Conservation (phyloP, 2,113 vertebrate species). For the Burhinus oedicnemus region DNA sequence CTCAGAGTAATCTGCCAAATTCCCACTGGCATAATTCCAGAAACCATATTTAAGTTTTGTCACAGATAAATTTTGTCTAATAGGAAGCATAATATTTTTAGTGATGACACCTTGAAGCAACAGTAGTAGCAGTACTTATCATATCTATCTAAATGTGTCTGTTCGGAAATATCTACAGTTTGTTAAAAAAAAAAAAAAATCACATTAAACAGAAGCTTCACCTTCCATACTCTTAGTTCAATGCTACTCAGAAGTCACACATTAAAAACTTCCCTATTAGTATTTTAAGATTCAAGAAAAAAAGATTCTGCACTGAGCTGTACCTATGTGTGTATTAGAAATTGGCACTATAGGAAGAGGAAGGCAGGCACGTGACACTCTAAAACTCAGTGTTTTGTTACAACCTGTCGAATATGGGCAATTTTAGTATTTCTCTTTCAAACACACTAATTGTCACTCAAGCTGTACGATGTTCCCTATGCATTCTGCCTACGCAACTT, state of each 20-base stretch:
- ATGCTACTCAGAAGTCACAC: not conserved
- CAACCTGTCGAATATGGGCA: not conserved
- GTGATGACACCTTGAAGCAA: not conserved
- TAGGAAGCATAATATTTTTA: not conserved
- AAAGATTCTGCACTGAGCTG: not conserved
- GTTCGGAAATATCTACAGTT: not conserved
- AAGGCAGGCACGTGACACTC: not conserved
- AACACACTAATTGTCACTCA: not conserved
- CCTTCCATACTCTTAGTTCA: not conserved
- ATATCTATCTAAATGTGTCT: not conserved
- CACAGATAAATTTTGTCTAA: not conserved
- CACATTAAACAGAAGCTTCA: not conserved
- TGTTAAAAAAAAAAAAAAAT: not conserved
- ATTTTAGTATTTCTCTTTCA: constrained; percentile 26
- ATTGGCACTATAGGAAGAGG: not conserved
- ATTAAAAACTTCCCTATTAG: not conserved
- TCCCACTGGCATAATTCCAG: not conserved
- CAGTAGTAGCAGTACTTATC: not conserved
- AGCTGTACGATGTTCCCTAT: not conserved
- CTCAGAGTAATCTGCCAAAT: not conserved
- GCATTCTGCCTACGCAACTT: not conserved
- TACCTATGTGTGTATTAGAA: not conserved
- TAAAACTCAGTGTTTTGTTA: not conserved
- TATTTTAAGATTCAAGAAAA: not conserved
- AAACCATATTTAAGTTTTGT: not conserved